phyloP scores from a whole-genome alignment of 2,888 invertebrate genomes.

The Zaprionus bogoriensis region DNA sequence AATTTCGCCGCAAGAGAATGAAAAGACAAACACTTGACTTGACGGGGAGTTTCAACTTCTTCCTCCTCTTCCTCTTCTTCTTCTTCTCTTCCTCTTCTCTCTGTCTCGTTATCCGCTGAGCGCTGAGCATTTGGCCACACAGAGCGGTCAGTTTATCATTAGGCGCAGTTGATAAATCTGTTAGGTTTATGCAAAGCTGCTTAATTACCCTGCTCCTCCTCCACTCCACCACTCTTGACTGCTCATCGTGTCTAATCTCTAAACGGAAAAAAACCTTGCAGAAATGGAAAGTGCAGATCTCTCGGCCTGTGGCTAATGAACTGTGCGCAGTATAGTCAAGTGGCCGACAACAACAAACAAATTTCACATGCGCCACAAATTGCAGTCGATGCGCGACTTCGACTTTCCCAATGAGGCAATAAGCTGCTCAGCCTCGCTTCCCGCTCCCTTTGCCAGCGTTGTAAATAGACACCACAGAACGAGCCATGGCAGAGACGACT shows the following conservation, averaged over 20 bases:
- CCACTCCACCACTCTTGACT: background rate
- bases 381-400: slow-evolving; percentile 28
- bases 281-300: slow-evolving; percentile 49
- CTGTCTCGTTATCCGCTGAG: too few species aligned
- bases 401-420: slow-evolving; percentile 29
- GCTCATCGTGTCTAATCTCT: background rate
- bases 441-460: background rate
- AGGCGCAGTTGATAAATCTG: slow-evolving; percentile 26
- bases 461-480: slow-evolving; percentile 43
- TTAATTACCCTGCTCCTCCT: slow-evolving; percentile 43
- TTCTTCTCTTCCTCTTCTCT: background rate
- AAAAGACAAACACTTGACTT: slow-evolving; percentile 20
- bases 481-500: slow-evolving; percentile 8
- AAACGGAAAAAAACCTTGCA: background rate
- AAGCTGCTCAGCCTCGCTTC: background rate
- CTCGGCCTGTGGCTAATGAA: slow-evolving; percentile 31
- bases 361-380: slow-evolving; percentile 31
- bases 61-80: background rate
- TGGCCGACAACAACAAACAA: slow-evolving; percentile 28
- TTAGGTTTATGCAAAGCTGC: slow-evolving; percentile 41
- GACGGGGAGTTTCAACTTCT: background rate
- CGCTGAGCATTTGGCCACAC: too few species aligned
- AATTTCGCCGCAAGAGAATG: slow-evolving; percentile 40
- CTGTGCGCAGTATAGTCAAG: slow-evolving; percentile 26
- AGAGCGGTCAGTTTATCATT: slow-evolving; percentile 33